Percentiles rank a stretch among this genome's conserved stretches.
Evolutionary conservation across 1,140 invertebrate species (phyloP).

Genomic region (Hestina assimilis): DNA sequence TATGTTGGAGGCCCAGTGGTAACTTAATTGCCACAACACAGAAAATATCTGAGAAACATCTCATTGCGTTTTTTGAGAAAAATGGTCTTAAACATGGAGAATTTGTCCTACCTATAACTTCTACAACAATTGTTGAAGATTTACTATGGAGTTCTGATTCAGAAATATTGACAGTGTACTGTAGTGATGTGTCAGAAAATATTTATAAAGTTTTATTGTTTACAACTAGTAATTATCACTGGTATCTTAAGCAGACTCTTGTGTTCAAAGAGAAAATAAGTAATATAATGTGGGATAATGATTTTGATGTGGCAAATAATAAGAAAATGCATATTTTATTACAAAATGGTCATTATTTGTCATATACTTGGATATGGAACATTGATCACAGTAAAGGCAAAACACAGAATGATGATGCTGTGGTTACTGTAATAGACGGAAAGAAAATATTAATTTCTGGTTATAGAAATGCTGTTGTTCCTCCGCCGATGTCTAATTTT

Average conservation of each 20-base stretch:
- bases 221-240: conserved; percentile 92
- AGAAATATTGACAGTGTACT: conserved; percentile 84
- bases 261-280: conserved; percentile 77
- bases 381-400: conserved; percentile 79
- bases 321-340: conserved; percentile 81
- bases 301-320: conserved; percentile 71
- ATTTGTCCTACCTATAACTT: conserved; percentile 84
- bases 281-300: conserved; percentile 83
- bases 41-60: conserved; percentile 82
- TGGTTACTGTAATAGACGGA: conserved; percentile 90
- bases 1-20: conserved; percentile 90
- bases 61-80: conserved; percentile 93
- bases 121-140: conserved; percentile 79
- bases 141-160: conserved; percentile 90
- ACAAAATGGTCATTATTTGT: conserved; percentile 77
- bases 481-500: conserved; percentile 89
- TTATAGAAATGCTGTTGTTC: conserved; percentile 85
- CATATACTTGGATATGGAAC: conserved; percentile 82
- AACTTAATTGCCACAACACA: conserved; percentile 88
- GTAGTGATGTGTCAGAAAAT: conserved; percentile 59
- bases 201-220: conserved; percentile 84
- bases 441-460: conserved; percentile 85
- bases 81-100: conserved; percentile 94
- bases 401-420: conserved; percentile 75
- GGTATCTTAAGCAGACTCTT: conserved; percentile 91